phyloP scores from a whole-genome alignment of 2,888 invertebrate genomes.

The Sminthurinus aureus region DNA sequence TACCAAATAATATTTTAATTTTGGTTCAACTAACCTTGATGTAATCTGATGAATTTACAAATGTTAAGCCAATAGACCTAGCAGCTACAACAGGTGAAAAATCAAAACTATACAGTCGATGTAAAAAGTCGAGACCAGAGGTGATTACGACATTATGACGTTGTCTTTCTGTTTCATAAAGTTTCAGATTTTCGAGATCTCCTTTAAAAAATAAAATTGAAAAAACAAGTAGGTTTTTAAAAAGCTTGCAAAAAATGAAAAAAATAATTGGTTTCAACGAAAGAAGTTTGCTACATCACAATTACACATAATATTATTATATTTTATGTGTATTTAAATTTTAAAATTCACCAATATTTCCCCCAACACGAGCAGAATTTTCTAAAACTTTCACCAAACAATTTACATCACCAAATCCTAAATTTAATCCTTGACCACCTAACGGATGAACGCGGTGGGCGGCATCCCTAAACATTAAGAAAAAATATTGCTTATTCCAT shows the following conservation, averaged over 20 bases:
- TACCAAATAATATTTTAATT: neutral
- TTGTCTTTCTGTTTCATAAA: slow-evolving; percentile 86
- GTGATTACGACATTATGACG: slow-evolving; percentile 88
- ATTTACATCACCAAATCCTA: slow-evolving; percentile 93
- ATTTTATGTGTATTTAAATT: too few species aligned
- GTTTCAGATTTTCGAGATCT: slow-evolving; percentile 73
- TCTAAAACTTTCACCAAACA: slow-evolving; percentile 76
- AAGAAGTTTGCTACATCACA: too few species aligned
- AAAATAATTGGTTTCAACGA: too few species aligned
- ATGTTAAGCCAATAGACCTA: slow-evolving; percentile 81
- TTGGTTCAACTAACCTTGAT: slow-evolving; percentile 70
- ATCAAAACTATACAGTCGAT: slow-evolving; percentile 78
- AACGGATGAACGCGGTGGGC: slow-evolving; percentile 93
- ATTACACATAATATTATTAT: too few species aligned
- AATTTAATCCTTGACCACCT: slow-evolving; percentile 97
- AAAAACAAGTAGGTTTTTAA: neutral
- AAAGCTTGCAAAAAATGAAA: neutral
- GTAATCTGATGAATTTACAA: slow-evolving; percentile 77
- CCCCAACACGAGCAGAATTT: slow-evolving; percentile 76
- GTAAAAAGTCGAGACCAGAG: slow-evolving; percentile 84
- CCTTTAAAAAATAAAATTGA: slow-evolving; percentile 65
- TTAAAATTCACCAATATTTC: slow-evolving; percentile 70
- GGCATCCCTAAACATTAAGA: slow-evolving; percentile 68
- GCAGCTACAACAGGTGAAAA: slow-evolving; percentile 76
- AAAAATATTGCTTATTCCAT: neutral